phyloP scores from a whole-genome alignment of 2,113 vertebrate species.

The Salvelinus namaycush region DNA sequence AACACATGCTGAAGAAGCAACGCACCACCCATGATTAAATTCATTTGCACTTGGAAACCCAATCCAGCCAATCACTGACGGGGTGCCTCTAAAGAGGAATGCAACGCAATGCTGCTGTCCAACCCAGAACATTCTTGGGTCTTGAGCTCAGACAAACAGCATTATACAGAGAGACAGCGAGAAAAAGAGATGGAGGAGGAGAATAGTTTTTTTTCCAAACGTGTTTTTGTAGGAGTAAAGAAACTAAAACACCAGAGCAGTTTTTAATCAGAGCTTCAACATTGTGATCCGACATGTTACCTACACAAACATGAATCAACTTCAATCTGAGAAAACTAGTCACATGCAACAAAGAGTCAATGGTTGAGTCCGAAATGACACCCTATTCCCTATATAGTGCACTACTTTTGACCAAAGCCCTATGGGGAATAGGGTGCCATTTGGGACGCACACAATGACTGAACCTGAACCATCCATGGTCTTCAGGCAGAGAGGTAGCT shows the following conservation, averaged over 20 bases:
- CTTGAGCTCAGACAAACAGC: neutral
- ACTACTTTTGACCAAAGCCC: too few species aligned
- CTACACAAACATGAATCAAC: neutral
- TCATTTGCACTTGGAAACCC: constrained; percentile 60
- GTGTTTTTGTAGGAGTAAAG: neutral
- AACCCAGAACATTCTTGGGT: constrained; percentile 20
- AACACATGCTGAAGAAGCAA: constrained; percentile 72
- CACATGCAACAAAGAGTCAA: too few species aligned
- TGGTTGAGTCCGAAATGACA: too few species aligned
- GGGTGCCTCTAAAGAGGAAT: constrained; percentile 36
- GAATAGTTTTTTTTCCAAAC: neutral
- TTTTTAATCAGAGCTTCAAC: constrained; percentile 3
- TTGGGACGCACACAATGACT: too few species aligned
- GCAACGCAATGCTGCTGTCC: constrained; percentile 19
- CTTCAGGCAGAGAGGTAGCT: too few species aligned
- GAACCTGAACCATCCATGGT: too few species aligned
- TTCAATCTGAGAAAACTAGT: too few species aligned
- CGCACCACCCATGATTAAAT: constrained; percentile 58
- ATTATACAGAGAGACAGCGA: neutral
- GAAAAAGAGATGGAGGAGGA: constrained; percentile 1
- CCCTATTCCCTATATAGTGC: too few species aligned
- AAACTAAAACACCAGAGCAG: constrained; percentile 21
- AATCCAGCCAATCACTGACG: constrained; percentile 41
- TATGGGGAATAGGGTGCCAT: too few species aligned
- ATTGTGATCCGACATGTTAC: constrained; percentile 5